These are phyloP conservation scores for Spinus pinus DNA, from an alignment of 2,797 vertebrate species.

Conservation along the genomic window DNA sequence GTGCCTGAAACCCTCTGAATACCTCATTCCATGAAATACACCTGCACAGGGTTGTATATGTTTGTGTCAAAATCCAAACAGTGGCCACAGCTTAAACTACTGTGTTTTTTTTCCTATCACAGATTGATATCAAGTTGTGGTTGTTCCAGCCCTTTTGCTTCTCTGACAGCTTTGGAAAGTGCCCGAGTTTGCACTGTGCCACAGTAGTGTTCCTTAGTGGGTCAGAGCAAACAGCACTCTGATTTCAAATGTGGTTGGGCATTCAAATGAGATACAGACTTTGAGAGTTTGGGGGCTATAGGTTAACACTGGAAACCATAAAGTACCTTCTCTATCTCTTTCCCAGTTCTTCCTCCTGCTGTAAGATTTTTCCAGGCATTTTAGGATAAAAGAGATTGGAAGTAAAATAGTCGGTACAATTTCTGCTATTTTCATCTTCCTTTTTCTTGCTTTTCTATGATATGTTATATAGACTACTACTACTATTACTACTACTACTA, in stretches of 20 bases:
- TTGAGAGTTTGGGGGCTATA: neutral
- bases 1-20: neutral
- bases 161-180: neutral
- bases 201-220: accelerated
- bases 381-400: neutral
- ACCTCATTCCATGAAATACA: neutral
- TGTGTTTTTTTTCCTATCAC: neutral
- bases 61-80: neutral
- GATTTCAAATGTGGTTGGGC: neutral
- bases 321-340: neutral
- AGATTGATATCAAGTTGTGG: neutral
- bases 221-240: neutral
- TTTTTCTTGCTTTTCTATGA: neutral
- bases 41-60: neutral
- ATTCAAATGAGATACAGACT: neutral
- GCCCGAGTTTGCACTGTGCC: accelerated
- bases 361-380: neutral
- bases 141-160: neutral
- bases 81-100: neutral
- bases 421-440: neutral
- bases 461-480: neutral
- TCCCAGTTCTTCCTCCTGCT: neutral
- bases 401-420: neutral
- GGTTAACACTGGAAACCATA: neutral
- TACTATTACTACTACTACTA: too few relatives aligned